Evolutionary conservation across 2,888 invertebrate genomes (phyloP), one percentile per base, ranked within the genome.

Genomic region (Pandemis corylana): DNA sequence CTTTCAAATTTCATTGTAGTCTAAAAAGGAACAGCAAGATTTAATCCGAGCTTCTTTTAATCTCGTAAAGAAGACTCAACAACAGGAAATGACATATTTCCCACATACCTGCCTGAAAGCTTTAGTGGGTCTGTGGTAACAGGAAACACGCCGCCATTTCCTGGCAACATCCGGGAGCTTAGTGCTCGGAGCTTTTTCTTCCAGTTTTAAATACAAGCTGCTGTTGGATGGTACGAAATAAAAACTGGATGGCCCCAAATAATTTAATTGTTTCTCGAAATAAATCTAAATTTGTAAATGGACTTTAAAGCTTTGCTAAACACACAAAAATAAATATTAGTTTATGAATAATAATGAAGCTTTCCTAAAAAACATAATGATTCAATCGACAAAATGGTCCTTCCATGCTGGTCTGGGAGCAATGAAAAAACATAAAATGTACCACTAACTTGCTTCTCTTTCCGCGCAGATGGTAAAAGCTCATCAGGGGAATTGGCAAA

Each of bases 111-210:
- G 68, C 68, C 74, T 74, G 70, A 71, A 75, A 75, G 75, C 75
- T 70, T 75, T 71, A 67, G 69, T 70, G 75, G 72, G 79, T 76
- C 28, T 28, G 80, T 79, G 56, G 56, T 81, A 83, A 78, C 80
- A 79, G 84, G 85, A 84, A 82, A 83, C 78, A 78, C 80, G 81
- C 83, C 83, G 79, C 83, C 82, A 83, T 86, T 85, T 86, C 85
- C 84, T 51, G 80, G 80, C 82, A 78, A 83, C 82, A 84, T 84
- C 83, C 85, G 79, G 81, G 80, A 80, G 84, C 84, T 85, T 83
- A 85, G 80, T 83, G 81, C 77, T 71, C 70, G 46, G 66, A 61
- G 73, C 46, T 74, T 75, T 75, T 75, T 75, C 74, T 75, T 64
- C 42, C 46, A 62, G 67, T 62, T 64, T 76, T 69, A 65, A 75